Evolutionary conservation across 2,888 invertebrate species (phyloP), one percentile per base, ranked within the genome.

Genomic region (Leptopilina drosophilae): DNA sequence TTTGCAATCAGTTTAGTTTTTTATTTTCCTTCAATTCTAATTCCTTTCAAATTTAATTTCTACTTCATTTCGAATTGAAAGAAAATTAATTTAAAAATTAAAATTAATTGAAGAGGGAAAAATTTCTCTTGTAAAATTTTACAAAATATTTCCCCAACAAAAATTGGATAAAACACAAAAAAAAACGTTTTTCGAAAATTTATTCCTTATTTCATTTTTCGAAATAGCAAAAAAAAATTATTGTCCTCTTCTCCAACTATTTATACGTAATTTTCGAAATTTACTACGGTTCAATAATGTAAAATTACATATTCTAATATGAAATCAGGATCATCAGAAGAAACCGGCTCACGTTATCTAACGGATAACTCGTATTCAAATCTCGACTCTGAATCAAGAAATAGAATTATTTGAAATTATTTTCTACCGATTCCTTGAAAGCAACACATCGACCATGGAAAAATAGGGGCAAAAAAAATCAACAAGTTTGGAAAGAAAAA

Each of bases 281-380:
- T 46, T 15, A 15, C 15, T 42, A 5, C 9, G 11, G 42, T 67
- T 15, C 15, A 46, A 12, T n/a, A 4, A n/a, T 12, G 46, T 46
- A 15, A 67, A 67, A 67, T 67, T 67, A 67, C 66, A 66, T 66
- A 42, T 67, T 49, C 46, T 49, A 26, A 33, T 33, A 33, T 14
- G 8, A 69, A 15, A 69, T 69, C 6, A 49, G 49, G 20, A 69
- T 69, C 49, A 49, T 69, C 15, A 6, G 12, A 26, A 66, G 66
- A 69, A 69, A 69, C 67, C 67, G 67, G 67, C 46, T 69, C 15
- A 3, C 49, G 49, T 69, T 69, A 69, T 69, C 67, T 69, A 69
- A 69, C 67, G 49, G 49, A 67, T 67, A 69, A 69, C 20, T 69
- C 20, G 66, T 15, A 15, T 66, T n/a, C 8, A 66, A 46, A 8